Conservation (phyloP, 2,888 invertebrate genomes). For the Orchesellides sinensis region DNA sequence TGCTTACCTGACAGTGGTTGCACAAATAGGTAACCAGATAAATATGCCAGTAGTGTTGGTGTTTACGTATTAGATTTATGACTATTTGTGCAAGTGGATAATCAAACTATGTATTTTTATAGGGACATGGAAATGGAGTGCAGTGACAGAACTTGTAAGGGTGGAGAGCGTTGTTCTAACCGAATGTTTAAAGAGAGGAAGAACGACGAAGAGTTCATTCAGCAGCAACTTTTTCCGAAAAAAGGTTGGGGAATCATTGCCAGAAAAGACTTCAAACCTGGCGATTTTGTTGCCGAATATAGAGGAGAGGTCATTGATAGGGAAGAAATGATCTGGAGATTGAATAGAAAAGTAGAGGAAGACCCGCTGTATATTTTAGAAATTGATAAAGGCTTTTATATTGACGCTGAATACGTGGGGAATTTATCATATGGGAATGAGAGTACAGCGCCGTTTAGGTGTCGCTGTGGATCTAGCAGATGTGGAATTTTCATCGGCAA, state of each 20-base stretch:
- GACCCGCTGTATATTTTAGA: constrained; percentile 72
- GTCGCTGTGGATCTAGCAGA: constrained; percentile 65
- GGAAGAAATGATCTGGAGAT: constrained; percentile 62
- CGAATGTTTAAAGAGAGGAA: constrained; percentile 67
- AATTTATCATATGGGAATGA: constrained; percentile 69
- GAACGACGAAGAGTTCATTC: constrained; percentile 45
- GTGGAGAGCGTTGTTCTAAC: constrained; percentile 63
- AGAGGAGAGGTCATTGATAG: constrained; percentile 71
- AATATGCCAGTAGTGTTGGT: not conserved
- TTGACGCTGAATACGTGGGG: constrained; percentile 72
- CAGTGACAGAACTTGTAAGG: constrained; percentile 66
- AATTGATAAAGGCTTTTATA: constrained; percentile 61
- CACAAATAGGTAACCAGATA: constrained; percentile 63
- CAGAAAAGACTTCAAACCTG: constrained; percentile 43
- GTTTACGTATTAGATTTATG: not conserved
- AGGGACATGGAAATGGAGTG: constrained; percentile 71
- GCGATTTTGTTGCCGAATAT: constrained; percentile 72
- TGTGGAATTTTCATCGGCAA: constrained; percentile 70
- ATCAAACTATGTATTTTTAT: constrained; percentile 18
- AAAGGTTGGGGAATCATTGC: constrained; percentile 72
- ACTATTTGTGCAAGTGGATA: not conserved
- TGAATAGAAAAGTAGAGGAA: constrained; percentile 64
- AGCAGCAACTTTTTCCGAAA: constrained; percentile 38
- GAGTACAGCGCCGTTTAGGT: constrained; percentile 67
- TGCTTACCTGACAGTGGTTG: constrained; percentile 61